Evolutionary conservation across 2,888 invertebrate species (phyloP).

Genomic region (Tridacna gigas): DNA sequence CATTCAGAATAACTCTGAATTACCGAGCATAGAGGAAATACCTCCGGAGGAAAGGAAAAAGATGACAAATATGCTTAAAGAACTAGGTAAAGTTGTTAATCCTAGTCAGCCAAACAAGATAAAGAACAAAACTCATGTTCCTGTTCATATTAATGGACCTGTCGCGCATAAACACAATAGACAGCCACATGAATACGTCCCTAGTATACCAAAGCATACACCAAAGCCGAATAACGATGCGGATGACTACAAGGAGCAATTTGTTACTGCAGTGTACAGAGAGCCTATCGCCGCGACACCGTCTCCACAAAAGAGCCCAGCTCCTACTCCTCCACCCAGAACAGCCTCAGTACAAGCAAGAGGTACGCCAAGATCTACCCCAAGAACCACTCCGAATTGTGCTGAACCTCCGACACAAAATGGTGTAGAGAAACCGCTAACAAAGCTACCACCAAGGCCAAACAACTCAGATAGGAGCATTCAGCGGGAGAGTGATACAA

Average conservation of each 20-base stretch:
- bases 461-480: conserved; percentile 45
- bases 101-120: conserved; percentile 65
- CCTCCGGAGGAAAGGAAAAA: conserved; percentile 66
- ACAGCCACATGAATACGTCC: conserved; percentile 45
- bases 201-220: not conserved
- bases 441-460: conserved; percentile 65
- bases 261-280: conserved; percentile 78
- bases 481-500: conserved; percentile 22
- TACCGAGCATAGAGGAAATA: conserved; percentile 69
- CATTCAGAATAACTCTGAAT: conserved; percentile 50
- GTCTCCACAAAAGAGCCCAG: conserved; percentile 65
- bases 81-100: conserved; percentile 71
- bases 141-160: conserved; percentile 13
- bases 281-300: conserved; percentile 74
- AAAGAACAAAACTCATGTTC: conserved; percentile 21
- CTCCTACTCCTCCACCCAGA: conserved; percentile 51
- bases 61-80: conserved; percentile 73
- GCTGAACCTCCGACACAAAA: not conserved
- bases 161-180: conserved; percentile 1
- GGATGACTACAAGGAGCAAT: conserved; percentile 68
- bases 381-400: conserved; percentile 10
- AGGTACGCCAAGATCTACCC: conserved; percentile 35
- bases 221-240: conserved; percentile 26
- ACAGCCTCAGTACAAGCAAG: conserved; percentile 25
- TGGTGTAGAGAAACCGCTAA: conserved; percentile 29